These are phyloP conservation scores for Drosophila paulistorum DNA, from an alignment of 1,140 invertebrate genomes.

Conservation along the genomic window DNA sequence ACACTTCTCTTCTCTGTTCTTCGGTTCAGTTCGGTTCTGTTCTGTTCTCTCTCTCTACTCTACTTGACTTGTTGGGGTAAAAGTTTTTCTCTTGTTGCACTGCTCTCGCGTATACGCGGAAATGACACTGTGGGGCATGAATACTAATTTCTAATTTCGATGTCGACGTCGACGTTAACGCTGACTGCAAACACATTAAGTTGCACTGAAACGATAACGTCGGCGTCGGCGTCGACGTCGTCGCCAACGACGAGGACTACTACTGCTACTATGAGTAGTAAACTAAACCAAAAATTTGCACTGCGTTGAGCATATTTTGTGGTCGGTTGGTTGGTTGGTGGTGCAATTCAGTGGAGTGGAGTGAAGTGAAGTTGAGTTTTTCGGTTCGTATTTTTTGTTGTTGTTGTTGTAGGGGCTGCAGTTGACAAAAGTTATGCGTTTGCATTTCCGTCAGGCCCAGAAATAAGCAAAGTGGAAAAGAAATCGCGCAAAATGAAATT, in stretches of 20 bases:
- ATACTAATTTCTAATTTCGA: slow-evolving; percentile 80
- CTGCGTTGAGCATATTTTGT: slow-evolving; percentile 69
- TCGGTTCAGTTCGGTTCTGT: neutral
- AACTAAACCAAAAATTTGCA: slow-evolving; percentile 69
- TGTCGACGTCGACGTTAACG: slow-evolving; percentile 34
- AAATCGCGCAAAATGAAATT: slow-evolving; percentile 34
- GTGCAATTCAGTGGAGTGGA: slow-evolving; percentile 21
- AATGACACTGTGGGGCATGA: slow-evolving; percentile 79
- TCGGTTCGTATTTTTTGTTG: slow-evolving; percentile 4
- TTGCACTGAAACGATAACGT: slow-evolving; percentile 28
- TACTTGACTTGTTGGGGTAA: slow-evolving; percentile 40
- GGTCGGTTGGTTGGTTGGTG: slow-evolving; percentile 43
- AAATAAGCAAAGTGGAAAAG: slow-evolving; percentile 40
- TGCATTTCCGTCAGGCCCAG: slow-evolving; percentile 67
- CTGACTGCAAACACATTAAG: slow-evolving; percentile 63
- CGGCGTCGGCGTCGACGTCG: slow-evolving; percentile 10
- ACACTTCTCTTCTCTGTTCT: neutral
- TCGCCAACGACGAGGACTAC: slow-evolving; percentile 5
- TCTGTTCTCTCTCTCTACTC: slow-evolving; percentile 11
- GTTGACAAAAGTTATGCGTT: slow-evolving; percentile 74
- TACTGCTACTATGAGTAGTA: slow-evolving; percentile 50
- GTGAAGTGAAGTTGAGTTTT: slow-evolving; percentile 15
- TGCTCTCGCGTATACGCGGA: slow-evolving; percentile 69
- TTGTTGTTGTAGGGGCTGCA: slow-evolving; percentile 35
- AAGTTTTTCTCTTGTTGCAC: slow-evolving; percentile 47